Base-by-base conservation (phyloP, 2,888 invertebrate genomes). In the Machimus atricapillus region DNA sequence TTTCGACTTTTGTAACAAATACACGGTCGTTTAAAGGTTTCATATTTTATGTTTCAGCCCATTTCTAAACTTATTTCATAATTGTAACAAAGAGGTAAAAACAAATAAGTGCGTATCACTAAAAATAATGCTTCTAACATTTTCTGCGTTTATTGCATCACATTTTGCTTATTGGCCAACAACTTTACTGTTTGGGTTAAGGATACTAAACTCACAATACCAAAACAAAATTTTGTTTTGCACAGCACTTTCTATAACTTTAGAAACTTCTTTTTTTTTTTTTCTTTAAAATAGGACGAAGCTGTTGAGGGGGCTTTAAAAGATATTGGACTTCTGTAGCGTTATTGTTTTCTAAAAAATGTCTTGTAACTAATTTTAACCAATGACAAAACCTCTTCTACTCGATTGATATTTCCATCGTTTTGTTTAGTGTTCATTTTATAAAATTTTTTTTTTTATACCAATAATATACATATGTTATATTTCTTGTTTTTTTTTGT, bases 231-330 rank as follows among this genome's bases (percentile, higher is more conserved):
- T 34, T 14, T 34, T 37, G 37, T 1, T 76, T 76, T 34, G 34
- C 76, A 77, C 56, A 77, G 34, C 46, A 52, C 19, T 85, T 46
- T 27, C 82, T 46, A 12, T 66, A 66, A 66, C 66, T 66, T 66
- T n/a, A 9, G 66, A 46, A 37, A 86, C 76, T 85, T 85, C 86
- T 89, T 89, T 89, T 90, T 86, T 87, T 58, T 79, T 87, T 89
- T 89, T 89, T 90, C 90, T 90, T 91, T 66, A 90, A 90, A 91
- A 91, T 94, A 97, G 98, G 98, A 98, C 93, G 98, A 98, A 95
- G 97, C 97, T 91, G 96, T 98, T 94, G 97, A 98, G 94, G 97
- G 96, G 92, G 97, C 97, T 92, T 96, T 98, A 92, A 96, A 96
- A 93, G 98, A 98, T 93, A 97, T 98, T 94, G 98, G 98, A 93